These are phyloP conservation scores for Fopius arisanus DNA, from an alignment of 1,140 invertebrate species.

Conservation along the genomic window DNA sequence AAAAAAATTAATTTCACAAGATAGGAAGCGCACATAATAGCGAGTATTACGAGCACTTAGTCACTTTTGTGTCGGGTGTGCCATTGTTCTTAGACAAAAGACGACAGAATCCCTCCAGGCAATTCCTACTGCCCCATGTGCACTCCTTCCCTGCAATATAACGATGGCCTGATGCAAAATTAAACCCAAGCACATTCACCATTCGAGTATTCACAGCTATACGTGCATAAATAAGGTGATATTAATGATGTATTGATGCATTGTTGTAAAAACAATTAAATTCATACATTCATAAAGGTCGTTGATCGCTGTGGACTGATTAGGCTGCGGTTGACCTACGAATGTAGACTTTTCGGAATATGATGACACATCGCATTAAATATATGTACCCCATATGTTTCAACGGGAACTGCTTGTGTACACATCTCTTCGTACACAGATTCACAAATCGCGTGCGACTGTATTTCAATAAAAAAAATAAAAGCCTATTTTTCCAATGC, in stretches of 20 bases:
- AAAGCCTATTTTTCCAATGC: too few species aligned
- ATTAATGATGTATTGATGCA: background rate
- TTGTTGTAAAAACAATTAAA: too few species aligned
- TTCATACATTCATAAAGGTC: too few species aligned
- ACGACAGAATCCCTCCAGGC: slow-evolving; percentile 53
- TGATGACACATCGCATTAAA: too few species aligned
- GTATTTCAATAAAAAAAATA: too few species aligned
- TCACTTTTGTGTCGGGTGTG: slow-evolving; percentile 56
- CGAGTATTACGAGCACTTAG: slow-evolving; percentile 60
- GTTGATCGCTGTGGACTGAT: too few species aligned
- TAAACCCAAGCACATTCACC: slow-evolving; percentile 44
- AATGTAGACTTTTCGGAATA: too few species aligned
- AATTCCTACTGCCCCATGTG: slow-evolving; percentile 51
- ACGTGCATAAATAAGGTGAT: background rate
- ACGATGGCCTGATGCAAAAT: slow-evolving; percentile 42
- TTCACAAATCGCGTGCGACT: too few species aligned
- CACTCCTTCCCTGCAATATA: slow-evolving; percentile 42
- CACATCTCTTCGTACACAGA: too few species aligned
- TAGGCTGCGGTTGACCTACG: too few species aligned
- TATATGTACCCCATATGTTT: too few species aligned
- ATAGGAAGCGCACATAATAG: slow-evolving; percentile 46
- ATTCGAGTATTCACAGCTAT: slow-evolving; percentile 26
- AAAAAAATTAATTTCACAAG: slow-evolving; percentile 16
- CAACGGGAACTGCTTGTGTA: too few species aligned
- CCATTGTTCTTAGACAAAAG: slow-evolving; percentile 59